phyloP scores from a whole-genome alignment of 53 echinoderm and acorn worm genomes.

The Zoroaster sp. region DNA sequence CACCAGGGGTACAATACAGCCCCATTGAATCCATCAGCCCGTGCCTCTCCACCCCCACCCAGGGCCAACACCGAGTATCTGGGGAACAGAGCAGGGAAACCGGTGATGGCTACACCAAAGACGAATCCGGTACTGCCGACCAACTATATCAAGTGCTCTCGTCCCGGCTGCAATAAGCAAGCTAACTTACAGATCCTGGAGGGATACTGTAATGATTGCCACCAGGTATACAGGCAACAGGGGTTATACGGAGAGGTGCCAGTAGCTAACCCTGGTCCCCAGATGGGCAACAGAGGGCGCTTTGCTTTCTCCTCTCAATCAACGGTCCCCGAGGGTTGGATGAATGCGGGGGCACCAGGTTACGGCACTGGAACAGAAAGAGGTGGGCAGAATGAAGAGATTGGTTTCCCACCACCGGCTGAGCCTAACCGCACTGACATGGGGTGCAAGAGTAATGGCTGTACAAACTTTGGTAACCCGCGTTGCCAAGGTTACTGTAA shows the following conservation, averaged over 20 bases:
- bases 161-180: conserved; percentile 46
- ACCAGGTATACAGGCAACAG: conserved; percentile 40
- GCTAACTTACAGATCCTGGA: conserved; percentile 74
- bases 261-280: not conserved
- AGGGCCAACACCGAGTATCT: conserved; percentile 1
- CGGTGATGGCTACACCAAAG: no score
- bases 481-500: conserved; percentile 77
- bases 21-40: conserved; percentile 6
- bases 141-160: conserved; percentile 41
- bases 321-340: not conserved
- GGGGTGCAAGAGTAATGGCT: conserved; percentile 23
- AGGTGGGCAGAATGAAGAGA: not conserved
- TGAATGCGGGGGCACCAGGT: not conserved
- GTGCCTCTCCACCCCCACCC: not conserved
- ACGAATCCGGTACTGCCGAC: not conserved
- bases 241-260: not conserved
- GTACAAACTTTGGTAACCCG: conserved; percentile 70
- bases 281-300: conserved; percentile 3
- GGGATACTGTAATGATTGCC: conserved; percentile 76
- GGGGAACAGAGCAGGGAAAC: not conserved
- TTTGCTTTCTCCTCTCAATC: conserved; percentile 15
- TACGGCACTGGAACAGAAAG: not conserved
- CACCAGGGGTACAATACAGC: not conserved
- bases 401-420: not conserved
- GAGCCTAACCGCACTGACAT: conserved; percentile 37